Conservation (phyloP, 2,888 invertebrate genomes). For the Eristalis arbustorum region DNA sequence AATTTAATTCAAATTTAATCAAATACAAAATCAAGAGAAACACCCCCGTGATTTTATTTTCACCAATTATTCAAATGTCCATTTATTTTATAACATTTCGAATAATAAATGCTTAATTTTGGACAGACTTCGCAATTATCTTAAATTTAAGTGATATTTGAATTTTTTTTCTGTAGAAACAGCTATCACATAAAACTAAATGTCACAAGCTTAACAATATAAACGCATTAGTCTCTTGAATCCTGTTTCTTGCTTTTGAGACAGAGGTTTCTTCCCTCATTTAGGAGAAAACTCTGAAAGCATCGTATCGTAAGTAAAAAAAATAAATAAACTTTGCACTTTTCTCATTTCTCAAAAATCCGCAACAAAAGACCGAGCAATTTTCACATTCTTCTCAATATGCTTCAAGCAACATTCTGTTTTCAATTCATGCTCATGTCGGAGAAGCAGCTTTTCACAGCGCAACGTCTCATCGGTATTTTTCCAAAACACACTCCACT, state of each 20-base stretch:
- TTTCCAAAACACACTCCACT: background rate
- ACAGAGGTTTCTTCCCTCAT: too few relatives aligned
- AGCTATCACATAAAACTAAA: slow-evolving; percentile 25
- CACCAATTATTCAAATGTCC: too few relatives aligned
- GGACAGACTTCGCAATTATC: background rate
- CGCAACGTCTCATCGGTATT: slow-evolving; percentile 48
- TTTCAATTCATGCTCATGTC: slow-evolving; percentile 37
- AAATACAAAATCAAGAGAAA: too few relatives aligned
- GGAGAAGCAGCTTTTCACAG: slow-evolving; percentile 63
- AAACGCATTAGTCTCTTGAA: slow-evolving; percentile 32
- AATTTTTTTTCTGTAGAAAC: slow-evolving; percentile 5
- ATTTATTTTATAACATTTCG: background rate
- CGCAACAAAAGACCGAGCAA: background rate
- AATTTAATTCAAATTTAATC: too few relatives aligned
- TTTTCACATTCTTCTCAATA: slow-evolving; percentile 29
- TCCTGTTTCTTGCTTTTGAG: too few relatives aligned
- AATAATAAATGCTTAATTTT: background rate
- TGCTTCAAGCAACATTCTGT: slow-evolving; percentile 27
- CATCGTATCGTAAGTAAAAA: too few relatives aligned
- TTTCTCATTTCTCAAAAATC: background rate
- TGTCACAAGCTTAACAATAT: slow-evolving; percentile 5
- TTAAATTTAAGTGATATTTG: background rate
- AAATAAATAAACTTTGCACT: background rate
- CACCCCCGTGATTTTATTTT: too few relatives aligned
- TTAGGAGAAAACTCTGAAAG: too few relatives aligned